phyloP scores from a whole-genome alignment of 2,113 vertebrate genomes.

The Cryptotis parvus region DNA sequence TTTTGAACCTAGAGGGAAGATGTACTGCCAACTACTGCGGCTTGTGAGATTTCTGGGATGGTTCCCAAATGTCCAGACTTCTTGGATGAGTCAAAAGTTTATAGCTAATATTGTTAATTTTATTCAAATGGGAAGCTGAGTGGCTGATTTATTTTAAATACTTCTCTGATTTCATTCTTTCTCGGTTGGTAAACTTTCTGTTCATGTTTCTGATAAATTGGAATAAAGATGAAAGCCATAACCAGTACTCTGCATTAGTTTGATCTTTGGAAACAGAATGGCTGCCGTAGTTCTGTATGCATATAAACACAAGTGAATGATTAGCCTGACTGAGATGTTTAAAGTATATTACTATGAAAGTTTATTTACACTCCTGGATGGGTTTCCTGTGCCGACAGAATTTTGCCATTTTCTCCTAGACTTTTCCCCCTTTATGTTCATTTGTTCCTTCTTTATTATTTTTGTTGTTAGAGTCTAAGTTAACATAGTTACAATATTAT shows the following conservation, averaged over 20 bases:
- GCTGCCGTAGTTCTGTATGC: background rate
- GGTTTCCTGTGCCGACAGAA: background rate
- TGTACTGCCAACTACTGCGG: conserved; percentile 19
- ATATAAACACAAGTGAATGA: background rate
- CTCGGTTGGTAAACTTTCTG: conserved; percentile 5
- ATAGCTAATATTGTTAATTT: background rate
- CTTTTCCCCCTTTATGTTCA: too few species aligned
- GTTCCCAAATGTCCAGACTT: background rate
- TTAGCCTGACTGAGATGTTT: conserved; percentile 38
- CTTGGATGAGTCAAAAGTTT: background rate
- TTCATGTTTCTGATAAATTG: conserved; percentile 46
- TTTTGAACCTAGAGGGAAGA: conserved; percentile 13
- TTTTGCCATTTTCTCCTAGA: conserved; percentile 24
- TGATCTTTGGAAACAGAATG: conserved; percentile 49
- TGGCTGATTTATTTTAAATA: background rate
- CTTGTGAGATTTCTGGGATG: background rate
- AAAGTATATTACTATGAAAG: background rate
- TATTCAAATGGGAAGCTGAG: conserved; percentile 5
- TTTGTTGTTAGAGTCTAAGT: too few species aligned
- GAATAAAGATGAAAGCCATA: background rate
- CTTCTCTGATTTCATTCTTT: background rate
- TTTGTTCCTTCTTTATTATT: too few species aligned
- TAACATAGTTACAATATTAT: too few species aligned
- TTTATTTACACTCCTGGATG: background rate
- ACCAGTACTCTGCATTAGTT: conserved; percentile 30